Evolutionary conservation across 2,113 vertebrate genomes (phyloP).

Genomic region (Ictalurus furcatus): DNA sequence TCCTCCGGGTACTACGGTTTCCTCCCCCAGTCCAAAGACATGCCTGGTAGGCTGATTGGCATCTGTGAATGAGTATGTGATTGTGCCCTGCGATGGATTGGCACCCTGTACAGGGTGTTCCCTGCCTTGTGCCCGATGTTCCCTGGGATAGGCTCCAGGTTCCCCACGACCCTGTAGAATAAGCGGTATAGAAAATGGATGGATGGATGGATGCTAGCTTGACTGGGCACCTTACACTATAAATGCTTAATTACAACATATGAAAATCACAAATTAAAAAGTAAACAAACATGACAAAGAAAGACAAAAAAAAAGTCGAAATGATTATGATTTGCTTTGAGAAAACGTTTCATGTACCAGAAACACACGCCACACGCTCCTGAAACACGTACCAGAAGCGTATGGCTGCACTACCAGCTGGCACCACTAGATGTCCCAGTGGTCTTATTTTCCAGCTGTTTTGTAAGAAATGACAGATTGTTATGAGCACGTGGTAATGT

Average conservation of each 20-base stretch:
- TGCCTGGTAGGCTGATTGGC: too few relatives aligned
- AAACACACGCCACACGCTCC: background rate
- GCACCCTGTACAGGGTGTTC: too few relatives aligned
- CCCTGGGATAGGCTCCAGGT: too few relatives aligned
- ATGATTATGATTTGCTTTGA: background rate
- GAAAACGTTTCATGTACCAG: background rate
- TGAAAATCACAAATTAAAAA: background rate
- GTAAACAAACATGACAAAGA: background rate
- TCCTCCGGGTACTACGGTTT: too few relatives aligned
- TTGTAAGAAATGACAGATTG: background rate
- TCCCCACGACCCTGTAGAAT: too few relatives aligned
- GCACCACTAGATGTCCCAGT: slow-evolving; percentile 28
- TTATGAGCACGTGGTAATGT: slow-evolving; percentile 49
- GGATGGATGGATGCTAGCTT: too few relatives aligned
- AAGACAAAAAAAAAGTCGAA: background rate
- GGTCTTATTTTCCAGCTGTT: background rate
- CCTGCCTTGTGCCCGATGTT: too few relatives aligned
- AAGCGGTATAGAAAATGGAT: too few relatives aligned
- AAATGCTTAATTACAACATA: background rate
- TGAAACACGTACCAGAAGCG: background rate
- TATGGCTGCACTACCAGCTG: background rate
- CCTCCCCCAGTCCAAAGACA: too few relatives aligned
- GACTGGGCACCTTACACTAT: background rate
- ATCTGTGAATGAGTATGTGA: too few relatives aligned
- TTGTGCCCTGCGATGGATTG: too few relatives aligned